Percentiles rank a stretch among this genome's conserved stretches.
Evolutionary conservation across 1,140 invertebrate species (phyloP).

Genomic region (Rhopalosiphum maidis): DNA sequence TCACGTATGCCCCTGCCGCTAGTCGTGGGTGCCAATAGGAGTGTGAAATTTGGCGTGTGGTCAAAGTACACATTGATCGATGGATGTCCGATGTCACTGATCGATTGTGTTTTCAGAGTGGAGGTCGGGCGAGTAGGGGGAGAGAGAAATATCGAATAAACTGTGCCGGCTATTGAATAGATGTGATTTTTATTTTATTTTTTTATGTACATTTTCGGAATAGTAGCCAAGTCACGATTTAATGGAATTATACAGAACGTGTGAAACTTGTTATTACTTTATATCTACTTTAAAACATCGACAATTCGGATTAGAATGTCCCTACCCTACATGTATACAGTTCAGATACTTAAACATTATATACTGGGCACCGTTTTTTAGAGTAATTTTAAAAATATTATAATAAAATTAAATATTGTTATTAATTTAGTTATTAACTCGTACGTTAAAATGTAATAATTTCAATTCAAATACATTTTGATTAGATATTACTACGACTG

Average conservation of each 20-base stretch:
- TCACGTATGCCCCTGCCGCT: conserved; percentile 29
- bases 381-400: neutral
- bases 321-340: neutral
- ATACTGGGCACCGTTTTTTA: neutral
- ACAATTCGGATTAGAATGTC: neutral
- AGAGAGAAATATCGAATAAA: neutral
- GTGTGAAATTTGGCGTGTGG: conserved; percentile 48
- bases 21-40: conserved; percentile 7
- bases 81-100: neutral
- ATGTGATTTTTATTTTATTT: neutral
- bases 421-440: neutral
- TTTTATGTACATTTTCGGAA: neutral
- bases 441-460: neutral
- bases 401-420: neutral
- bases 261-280: conserved; percentile 20
- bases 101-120: neutral
- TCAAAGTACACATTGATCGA: conserved; percentile 28
- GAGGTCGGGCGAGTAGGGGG: neutral
- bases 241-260: neutral
- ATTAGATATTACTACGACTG: neutral
- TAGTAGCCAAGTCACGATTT: conserved; percentile 14
- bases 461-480: neutral
- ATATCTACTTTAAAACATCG: neutral
- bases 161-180: neutral
- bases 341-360: neutral